Conservation (phyloP, 2,888 invertebrate genomes). For the Cerceris ruficornis region DNA sequence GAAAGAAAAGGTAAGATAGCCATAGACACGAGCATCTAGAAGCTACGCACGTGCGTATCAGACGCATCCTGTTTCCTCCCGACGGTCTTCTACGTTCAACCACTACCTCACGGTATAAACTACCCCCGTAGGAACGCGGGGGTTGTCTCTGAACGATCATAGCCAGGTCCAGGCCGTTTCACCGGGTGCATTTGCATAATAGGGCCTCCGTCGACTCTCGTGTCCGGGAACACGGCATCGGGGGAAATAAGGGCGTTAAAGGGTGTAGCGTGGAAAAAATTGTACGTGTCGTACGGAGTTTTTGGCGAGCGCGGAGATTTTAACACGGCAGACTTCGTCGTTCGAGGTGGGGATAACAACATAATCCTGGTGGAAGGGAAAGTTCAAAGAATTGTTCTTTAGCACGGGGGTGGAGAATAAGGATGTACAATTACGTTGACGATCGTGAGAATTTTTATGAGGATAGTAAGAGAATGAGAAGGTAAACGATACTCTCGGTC, state of each 20-base stretch:
- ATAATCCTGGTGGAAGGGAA: neutral
- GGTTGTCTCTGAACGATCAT: slow-evolving; percentile 73
- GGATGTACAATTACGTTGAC: no score
- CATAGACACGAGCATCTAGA: neutral
- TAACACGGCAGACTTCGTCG: slow-evolving; percentile 36
- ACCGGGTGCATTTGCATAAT: slow-evolving; percentile 75
- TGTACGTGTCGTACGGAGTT: slow-evolving; percentile 59
- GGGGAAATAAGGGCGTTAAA: slow-evolving; percentile 73
- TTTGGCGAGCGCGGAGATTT: slow-evolving; percentile 45
- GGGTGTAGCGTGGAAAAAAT: slow-evolving; percentile 66
- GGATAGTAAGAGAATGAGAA: no score
- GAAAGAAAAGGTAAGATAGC: neutral
- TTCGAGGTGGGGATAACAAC: slow-evolving; percentile 20
- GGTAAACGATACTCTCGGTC: neutral
- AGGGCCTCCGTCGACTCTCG: slow-evolving; percentile 58
- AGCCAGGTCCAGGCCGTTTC: slow-evolving; percentile 72
- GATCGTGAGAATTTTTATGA: no score
- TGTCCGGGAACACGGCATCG: slow-evolving; percentile 68
- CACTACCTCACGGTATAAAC: slow-evolving; percentile 55
- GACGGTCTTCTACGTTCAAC: slow-evolving; percentile 20
- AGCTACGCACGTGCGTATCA: slow-evolving; percentile 43
- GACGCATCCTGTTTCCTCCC: slow-evolving; percentile 32
- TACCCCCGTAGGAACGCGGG: slow-evolving; percentile 55
- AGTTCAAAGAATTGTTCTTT: slow-evolving; percentile 10
- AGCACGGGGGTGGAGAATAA: no score